Conservation (phyloP, 2,113 vertebrate genomes). For the Glaucidium brasilianum region DNA sequence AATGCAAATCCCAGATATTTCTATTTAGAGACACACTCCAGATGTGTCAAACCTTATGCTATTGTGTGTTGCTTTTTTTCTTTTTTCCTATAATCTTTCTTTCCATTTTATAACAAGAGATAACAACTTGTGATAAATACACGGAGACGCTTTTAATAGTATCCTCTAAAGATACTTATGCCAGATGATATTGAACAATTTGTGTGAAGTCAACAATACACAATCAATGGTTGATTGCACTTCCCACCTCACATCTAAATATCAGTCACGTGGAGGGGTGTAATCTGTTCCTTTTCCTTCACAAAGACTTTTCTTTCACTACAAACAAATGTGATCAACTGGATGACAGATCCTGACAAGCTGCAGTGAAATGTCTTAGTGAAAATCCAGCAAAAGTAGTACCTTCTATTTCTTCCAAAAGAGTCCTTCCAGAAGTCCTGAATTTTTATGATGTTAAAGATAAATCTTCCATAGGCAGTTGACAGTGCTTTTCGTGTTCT, state of each 20-base stretch:
- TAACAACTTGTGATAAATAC: not conserved
- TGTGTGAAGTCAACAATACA: not conserved
- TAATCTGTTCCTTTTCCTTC: not conserved
- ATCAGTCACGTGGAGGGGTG: accelerated
- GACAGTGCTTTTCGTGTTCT: not conserved
- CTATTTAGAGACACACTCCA: accelerated
- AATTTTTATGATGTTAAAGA: not conserved
- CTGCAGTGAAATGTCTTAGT: not conserved
- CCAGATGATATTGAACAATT: not conserved
- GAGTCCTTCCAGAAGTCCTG: not conserved
- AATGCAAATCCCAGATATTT: not conserved
- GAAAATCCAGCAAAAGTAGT: not conserved
- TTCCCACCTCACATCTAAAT: not conserved
- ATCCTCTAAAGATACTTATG: not conserved
- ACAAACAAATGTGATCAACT: not conserved
- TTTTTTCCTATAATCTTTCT: not conserved
- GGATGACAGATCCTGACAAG: not conserved
- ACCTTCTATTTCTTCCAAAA: not conserved
- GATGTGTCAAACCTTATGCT: not conserved
- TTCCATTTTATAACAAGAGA: not conserved
- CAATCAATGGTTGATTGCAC: not conserved
- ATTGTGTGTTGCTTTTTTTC: not conserved
- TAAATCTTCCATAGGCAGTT: not conserved
- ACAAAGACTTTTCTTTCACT: not conserved
- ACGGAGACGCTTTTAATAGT: not conserved